Conservation (phyloP, 2,113 vertebrate genomes). For the Dolichallabes microphthalmus region DNA sequence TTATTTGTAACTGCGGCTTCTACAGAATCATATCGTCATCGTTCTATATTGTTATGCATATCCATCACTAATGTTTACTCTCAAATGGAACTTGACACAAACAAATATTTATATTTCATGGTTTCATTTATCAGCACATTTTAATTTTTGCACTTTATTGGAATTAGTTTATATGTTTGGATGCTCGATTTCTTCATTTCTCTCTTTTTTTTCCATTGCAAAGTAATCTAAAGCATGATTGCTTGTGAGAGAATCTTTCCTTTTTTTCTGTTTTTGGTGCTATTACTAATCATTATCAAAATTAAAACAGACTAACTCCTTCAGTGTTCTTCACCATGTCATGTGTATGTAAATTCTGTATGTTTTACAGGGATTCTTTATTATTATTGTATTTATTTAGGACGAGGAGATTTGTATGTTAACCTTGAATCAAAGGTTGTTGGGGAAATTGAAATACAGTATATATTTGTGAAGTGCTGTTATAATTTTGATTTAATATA, state of each 20-base stretch:
- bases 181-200: neutral
- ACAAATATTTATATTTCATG: neutral
- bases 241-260: neutral
- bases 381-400: neutral
- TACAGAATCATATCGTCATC: neutral
- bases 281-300: neutral
- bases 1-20: neutral
- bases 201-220: neutral
- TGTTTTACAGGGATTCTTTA: neutral
- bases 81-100: neutral
- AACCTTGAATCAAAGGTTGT: neutral
- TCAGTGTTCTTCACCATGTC: neutral
- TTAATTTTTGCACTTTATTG: conserved; percentile 14
- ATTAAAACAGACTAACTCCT: neutral
- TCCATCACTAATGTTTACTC: neutral
- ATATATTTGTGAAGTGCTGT: no score
- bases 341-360: neutral
- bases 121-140: neutral
- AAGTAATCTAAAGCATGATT: neutral
- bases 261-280: neutral
- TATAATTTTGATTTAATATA: no score
- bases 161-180: neutral
- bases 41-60: neutral
- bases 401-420: neutral
- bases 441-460: neutral